Conservation (phyloP, 1,140 invertebrate species). For the Ephestia elutella region DNA sequence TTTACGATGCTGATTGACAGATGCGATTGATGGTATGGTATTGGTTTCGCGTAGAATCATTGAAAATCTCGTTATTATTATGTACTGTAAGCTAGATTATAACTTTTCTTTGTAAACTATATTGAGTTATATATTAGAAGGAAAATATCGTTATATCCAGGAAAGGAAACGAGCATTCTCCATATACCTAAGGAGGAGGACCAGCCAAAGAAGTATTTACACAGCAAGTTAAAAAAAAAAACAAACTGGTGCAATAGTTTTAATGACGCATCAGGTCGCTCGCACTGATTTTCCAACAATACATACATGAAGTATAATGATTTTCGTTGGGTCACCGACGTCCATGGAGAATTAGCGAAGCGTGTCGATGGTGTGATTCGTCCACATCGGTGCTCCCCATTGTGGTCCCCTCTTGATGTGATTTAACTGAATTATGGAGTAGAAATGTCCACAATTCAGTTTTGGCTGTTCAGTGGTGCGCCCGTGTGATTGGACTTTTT, state of each 20-base stretch:
- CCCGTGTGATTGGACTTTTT: constrained; percentile 27
- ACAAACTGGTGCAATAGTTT: constrained; percentile 7
- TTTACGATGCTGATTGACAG: no score
- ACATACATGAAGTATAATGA: constrained; percentile 33
- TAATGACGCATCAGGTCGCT: constrained; percentile 19
- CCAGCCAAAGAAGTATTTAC: no score
- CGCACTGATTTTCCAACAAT: constrained; percentile 23
- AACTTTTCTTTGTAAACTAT: no score
- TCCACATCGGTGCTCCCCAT: constrained; percentile 64
- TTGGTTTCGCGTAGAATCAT: no score
- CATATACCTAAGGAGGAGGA: no score
- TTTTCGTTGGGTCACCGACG: constrained; percentile 49
- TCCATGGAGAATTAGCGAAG: constrained; percentile 65
- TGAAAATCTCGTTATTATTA: no score
- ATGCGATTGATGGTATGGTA: no score
- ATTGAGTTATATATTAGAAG: no score
- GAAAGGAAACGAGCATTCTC: no score
- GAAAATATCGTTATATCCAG: no score
- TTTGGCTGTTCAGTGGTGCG: constrained; percentile 53
- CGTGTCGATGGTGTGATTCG: constrained; percentile 67
- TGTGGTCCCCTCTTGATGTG: constrained; percentile 66
- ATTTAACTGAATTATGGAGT: constrained; percentile 71
- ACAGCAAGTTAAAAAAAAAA: background rate
- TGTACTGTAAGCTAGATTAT: no score
- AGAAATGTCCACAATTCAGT: constrained; percentile 61